phyloP scores from a whole-genome alignment of 2,113 vertebrate species.

The Blennius ocellaris region DNA sequence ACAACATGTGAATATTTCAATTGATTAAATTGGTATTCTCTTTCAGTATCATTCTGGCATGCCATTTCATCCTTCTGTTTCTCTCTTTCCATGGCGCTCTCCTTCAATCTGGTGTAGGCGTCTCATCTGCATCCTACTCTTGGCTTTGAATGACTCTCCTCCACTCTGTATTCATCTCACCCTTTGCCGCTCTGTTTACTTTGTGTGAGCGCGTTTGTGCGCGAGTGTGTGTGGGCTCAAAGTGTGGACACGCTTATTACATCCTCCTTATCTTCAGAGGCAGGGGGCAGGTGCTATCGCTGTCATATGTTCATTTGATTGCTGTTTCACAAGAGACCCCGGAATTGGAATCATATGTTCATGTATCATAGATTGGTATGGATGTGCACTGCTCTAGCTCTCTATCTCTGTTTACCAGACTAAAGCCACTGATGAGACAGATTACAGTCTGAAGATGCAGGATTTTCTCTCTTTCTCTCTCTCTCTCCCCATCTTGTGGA shows the following conservation, averaged over 20 bases:
- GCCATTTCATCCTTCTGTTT: conserved; percentile 34
- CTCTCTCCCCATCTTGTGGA: background rate
- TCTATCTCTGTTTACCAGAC: conserved; percentile 48
- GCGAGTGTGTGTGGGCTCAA: conserved; percentile 52
- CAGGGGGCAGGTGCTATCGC: conserved; percentile 55
- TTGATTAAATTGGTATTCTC: conserved; percentile 54
- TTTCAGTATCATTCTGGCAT: conserved; percentile 20
- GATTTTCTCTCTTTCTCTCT: background rate
- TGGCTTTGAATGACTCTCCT: conserved; percentile 67
- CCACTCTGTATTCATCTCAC: conserved; percentile 71
- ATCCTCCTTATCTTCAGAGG: conserved; percentile 68
- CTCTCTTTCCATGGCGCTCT: conserved; percentile 23
- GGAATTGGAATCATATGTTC: conserved; percentile 42
- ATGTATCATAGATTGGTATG: conserved; percentile 12
- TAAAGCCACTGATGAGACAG: conserved; percentile 20
- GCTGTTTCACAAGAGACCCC: conserved; percentile 39
- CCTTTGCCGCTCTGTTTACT: conserved; percentile 61
- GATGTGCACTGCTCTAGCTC: conserved; percentile 2
- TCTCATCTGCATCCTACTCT: conserved; percentile 75
- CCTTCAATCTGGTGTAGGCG: conserved; percentile 63
- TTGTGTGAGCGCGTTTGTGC: conserved; percentile 29
- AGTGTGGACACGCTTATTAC: conserved; percentile 66
- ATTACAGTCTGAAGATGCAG: conserved; percentile 24
- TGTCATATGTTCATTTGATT: conserved; percentile 59
- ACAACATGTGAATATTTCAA: conserved; percentile 40